phyloP scores from a whole-genome alignment of 1,140 invertebrate species.

The silkworm (Bombyx mori) region ASM3026992v2 NC_085128.1:16713501-16714000 shows the following conservation, averaged over 20 bases:
- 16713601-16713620: slow-evolving; percentile 49
- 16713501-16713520: too few relatives aligned
- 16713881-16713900: too few relatives aligned
- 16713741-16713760: slow-evolving; percentile 40
- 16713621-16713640: slow-evolving; percentile 36
- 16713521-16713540: too few relatives aligned
- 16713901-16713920: too few relatives aligned
- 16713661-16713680: slow-evolving; percentile 31
- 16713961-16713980: too few relatives aligned
- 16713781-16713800: not conserved
- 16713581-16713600: not conserved
- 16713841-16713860: too few relatives aligned
- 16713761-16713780: slow-evolving; percentile 21
- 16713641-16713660: slow-evolving; percentile 25
- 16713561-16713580: not conserved
- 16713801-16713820: not conserved
- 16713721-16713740: slow-evolving; percentile 38
- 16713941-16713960: too few relatives aligned
- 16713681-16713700: slow-evolving; percentile 32
- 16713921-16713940: too few relatives aligned
- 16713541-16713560: not conserved
- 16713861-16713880: too few relatives aligned
- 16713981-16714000: too few relatives aligned
- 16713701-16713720: slow-evolving; percentile 40
- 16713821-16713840: too few relatives aligned